Percentiles rank a stretch among this genome's conserved stretches.
phyloP scores from a whole-genome alignment of 2,113 vertebrate species.

The Bungarus multicinctus region DNA sequence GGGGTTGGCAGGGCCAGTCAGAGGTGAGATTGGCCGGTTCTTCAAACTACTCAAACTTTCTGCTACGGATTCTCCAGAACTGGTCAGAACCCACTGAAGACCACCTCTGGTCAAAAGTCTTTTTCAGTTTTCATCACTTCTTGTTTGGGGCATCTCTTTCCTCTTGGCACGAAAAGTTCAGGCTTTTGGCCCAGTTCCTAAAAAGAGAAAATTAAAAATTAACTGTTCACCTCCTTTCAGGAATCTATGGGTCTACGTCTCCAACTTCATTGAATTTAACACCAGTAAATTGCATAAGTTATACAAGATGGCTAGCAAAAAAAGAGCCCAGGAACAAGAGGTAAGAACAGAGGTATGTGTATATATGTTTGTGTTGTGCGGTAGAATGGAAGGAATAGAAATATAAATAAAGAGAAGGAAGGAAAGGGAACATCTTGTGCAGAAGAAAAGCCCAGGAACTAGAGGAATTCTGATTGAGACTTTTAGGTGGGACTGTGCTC shows the following conservation, averaged over 20 bases:
- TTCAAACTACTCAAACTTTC: no score
- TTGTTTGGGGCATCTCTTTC: not conserved
- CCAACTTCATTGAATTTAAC: conserved; percentile 98
- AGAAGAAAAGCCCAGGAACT: not conserved
- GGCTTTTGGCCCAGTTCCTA: conserved; percentile 8
- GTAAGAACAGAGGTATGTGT: conserved; percentile 60
- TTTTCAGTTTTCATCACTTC: not conserved
- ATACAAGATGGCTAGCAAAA: conserved; percentile 98
- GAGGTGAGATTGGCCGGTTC: no score
- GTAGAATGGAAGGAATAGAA: not conserved
- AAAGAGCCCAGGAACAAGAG: conserved; percentile 93
- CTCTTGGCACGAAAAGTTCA: no score
- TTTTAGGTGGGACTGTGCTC: not conserved
- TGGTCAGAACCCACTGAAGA: not conserved
- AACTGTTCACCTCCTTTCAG: conserved; percentile 61
- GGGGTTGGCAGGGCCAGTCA: no score
- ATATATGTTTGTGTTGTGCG: not conserved
- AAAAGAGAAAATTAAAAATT: not conserved
- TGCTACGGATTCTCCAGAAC: no score
- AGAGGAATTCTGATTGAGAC: not conserved
- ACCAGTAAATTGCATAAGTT: conserved; percentile 95
- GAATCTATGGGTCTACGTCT: conserved; percentile 99
- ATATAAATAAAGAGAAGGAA: not conserved
- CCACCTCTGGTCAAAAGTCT: no score
- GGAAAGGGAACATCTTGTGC: not conserved